A percentile compares a stretch with the other conserved stretches of the same genome.
Evolutionary conservation across 1,140 invertebrate genomes (phyloP).

Genomic region (Drosophila nigromelanica): DNA sequence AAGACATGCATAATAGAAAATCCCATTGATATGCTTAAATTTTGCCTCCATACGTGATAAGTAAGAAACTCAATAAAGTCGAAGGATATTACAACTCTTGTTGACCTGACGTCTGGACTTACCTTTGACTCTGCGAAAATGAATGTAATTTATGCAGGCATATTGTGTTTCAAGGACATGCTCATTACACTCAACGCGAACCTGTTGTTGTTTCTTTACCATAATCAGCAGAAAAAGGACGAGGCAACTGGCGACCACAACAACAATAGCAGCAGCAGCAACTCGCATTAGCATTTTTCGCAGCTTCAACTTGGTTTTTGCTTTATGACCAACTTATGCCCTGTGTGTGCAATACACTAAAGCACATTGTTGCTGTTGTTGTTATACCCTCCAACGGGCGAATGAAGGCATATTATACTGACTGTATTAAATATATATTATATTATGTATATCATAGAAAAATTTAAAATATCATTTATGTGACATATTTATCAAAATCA

Average conservation of each 20-base stretch:
- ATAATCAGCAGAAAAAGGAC: conserved; percentile 35
- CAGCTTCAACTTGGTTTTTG: conserved; percentile 49
- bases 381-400: background rate
- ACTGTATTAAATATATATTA: no score
- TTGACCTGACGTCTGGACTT: conserved; percentile 32
- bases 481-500: no score
- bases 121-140: conserved; percentile 11
- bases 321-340: conserved; percentile 51
- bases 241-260: conserved; percentile 26
- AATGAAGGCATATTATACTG: background rate
- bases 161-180: conserved; percentile 80
- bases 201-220: conserved; percentile 37
- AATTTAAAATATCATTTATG: no score
- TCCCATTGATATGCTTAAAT: conserved; percentile 28
- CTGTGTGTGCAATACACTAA: conserved; percentile 9
- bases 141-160: conserved; percentile 73
- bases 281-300: conserved; percentile 68
- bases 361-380: conserved; percentile 25
- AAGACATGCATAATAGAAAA: background rate
- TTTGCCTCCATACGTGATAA: background rate
- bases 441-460: no score
- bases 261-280: conserved; percentile 21
- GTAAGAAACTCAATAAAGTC: background rate
- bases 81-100: conserved; percentile 26
- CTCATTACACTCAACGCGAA: conserved; percentile 76